Conservation (phyloP, 1,140 invertebrate species). For the Eupeodes corollae region DNA sequence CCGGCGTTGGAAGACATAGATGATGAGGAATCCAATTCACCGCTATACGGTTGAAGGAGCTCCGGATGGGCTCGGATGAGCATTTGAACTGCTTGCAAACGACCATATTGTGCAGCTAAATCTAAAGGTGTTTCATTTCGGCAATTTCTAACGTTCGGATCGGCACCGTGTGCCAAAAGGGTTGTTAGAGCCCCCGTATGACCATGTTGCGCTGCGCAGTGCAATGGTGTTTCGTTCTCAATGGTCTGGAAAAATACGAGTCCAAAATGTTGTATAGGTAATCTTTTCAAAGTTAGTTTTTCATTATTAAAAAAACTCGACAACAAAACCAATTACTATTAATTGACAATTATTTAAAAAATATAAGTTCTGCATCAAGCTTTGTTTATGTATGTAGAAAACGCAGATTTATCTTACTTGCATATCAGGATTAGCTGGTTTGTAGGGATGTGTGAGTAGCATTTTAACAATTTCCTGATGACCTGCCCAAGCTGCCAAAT, state of each 20-base stretch:
- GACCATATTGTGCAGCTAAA: conserved; percentile 81
- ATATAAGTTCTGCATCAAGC: no score
- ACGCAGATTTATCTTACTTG: conserved; percentile 48
- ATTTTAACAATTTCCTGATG: conserved; percentile 71
- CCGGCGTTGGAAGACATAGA: conserved; percentile 18
- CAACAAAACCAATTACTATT: conserved; percentile 1
- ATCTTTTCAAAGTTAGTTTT: no score
- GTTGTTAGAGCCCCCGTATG: conserved; percentile 79
- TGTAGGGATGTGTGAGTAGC: conserved; percentile 62
- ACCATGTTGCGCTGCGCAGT: conserved; percentile 90
- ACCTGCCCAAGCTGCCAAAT: conserved; percentile 82
- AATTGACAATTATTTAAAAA: no score
- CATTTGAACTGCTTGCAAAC: conserved; percentile 75
- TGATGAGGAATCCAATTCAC: conserved; percentile 14
- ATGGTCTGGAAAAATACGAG: conserved; percentile 57
- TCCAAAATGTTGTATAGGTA: no score
- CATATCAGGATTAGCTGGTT: conserved; percentile 68
- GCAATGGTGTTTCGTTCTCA: conserved; percentile 86
- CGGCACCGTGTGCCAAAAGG: conserved; percentile 74
- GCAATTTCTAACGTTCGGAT: conserved; percentile 80
- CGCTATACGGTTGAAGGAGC: conserved; percentile 56
- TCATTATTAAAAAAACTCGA: not conserved
- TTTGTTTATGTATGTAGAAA: no score
- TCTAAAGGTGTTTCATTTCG: conserved; percentile 87
- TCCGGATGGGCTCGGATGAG: conserved; percentile 70